A percentile compares a stretch with the other conserved stretches of the same genome.
These are phyloP conservation scores for Drosophila pachea DNA, from an alignment of 1,140 invertebrate genomes.

Conservation along the genomic window DNA sequence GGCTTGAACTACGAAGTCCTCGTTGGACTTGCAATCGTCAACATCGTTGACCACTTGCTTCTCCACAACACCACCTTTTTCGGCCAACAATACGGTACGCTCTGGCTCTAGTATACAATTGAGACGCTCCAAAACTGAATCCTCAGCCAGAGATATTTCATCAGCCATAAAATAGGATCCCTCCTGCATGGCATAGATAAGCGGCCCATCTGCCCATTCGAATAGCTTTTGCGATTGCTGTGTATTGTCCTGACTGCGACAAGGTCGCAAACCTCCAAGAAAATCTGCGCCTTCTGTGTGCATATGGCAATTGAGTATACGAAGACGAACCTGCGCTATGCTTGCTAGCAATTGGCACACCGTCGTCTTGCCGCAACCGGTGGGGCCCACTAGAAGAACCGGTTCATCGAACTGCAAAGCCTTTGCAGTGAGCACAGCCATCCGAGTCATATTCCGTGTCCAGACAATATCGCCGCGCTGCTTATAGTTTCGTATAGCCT, in stretches of 20 bases:
- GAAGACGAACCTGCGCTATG: conserved; percentile 83
- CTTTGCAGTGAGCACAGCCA: conserved; percentile 95
- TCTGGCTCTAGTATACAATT: conserved; percentile 98
- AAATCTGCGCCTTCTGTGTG: conserved; percentile 99
- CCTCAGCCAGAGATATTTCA: conserved; percentile 99
- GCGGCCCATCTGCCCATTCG: conserved; percentile 98
- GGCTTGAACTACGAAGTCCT: conserved; percentile 85
- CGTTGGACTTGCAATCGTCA: conserved; percentile 49
- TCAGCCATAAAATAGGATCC: conserved; percentile 96
- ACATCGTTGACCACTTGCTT: conserved; percentile 72
- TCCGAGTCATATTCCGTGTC: conserved; percentile 93
- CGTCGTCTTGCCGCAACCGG: conserved; percentile 99
- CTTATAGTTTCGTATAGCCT: conserved; percentile 82
- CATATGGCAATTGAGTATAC: conserved; percentile 98
- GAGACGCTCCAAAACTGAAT: conserved; percentile 97
- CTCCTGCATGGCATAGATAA: conserved; percentile 93
- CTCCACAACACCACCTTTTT: conserved; percentile 85
- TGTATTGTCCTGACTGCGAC: conserved; percentile 81
- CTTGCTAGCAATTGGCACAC: conserved; percentile 93
- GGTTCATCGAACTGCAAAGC: conserved; percentile 96
- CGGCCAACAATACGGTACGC: conserved; percentile 92
- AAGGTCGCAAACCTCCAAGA: conserved; percentile 95
- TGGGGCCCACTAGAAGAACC: conserved; percentile 97
- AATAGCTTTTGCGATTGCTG: conserved; percentile 84
- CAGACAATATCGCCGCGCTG: conserved; percentile 92